Evolutionary conservation across 2,113 vertebrate species (phyloP), one percentile per base, ranked within the genome.

Genomic region (Lanius collurio): DNA sequence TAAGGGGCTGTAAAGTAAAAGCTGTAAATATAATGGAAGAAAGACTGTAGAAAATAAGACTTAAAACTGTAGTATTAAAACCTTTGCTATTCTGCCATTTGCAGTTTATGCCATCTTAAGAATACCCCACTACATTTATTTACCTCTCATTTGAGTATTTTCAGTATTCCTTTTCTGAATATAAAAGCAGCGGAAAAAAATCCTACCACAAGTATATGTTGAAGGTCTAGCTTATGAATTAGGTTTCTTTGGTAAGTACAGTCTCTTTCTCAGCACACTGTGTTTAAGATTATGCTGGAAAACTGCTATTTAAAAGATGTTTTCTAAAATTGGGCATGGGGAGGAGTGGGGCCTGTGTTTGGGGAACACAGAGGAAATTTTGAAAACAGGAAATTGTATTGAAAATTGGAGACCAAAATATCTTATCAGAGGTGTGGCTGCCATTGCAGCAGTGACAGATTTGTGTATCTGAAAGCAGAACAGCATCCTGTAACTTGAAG

Each of bases 111-210:
- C 41, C 46, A 7, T 70, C 18, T 74, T 81, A 85, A 42, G 33
- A 63, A 11, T 1, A 7, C 4, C 4, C 3, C 5, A 1, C 6
- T 10, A 4, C 3, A 31, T 78, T 62, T 85, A 14, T 69, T 89
- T 73, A 65, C 22, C 16, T 73, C 63, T 20, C 3, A 28, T 13
- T 37, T 67, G 14, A 75, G 3, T 60, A 50, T 84, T 92, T 88
- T 84, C 21, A 44, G 0, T 87, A 31, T 70, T 37, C 11, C 7
- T 81, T 76, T 22, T 90, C 33, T 65, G 41, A 75, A 67, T 90
- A 67, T 59, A 81, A 57, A 52, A 87, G 14, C 28, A 41, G 9
- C 70, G 60, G 39, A 84, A 73, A 69, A 65, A 71, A 57, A 49
- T 41, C 19, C 13, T 49, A 15, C 28, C 30, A 19, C 17, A 78